phyloP scores from a whole-genome alignment of 2,888 invertebrate genomes.

The Drosophila quinaria region DNA sequence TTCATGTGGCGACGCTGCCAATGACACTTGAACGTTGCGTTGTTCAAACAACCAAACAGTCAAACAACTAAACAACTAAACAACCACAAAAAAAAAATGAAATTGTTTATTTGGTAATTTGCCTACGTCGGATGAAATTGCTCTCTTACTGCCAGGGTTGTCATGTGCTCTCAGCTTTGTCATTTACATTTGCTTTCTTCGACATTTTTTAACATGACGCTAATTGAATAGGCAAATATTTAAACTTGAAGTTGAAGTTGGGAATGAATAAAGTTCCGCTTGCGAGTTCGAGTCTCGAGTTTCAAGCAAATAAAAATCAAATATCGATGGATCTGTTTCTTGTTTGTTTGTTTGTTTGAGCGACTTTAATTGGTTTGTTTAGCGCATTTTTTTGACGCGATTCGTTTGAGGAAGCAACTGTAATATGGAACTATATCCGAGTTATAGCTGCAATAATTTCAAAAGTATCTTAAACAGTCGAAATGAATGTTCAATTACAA shows the following conservation, averaged over 20 bases:
- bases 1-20: slow-evolving; percentile 37
- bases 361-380: slow-evolving; percentile 72
- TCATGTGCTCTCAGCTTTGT: slow-evolving; percentile 18
- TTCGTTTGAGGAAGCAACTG: slow-evolving; percentile 4
- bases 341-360: slow-evolving; percentile 36
- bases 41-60: slow-evolving; percentile 34
- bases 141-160: slow-evolving; percentile 37
- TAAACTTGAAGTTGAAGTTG: slow-evolving; percentile 33
- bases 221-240: slow-evolving; percentile 77
- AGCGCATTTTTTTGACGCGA: slow-evolving; percentile 49
- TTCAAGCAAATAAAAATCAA: slow-evolving; percentile 50
- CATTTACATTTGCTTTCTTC: slow-evolving; percentile 56
- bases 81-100: slow-evolving; percentile 24
- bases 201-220: slow-evolving; percentile 65
- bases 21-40: slow-evolving; percentile 52
- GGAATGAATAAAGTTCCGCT: slow-evolving; percentile 56
- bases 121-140: slow-evolving; percentile 38
- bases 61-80: slow-evolving; percentile 4
- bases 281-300: slow-evolving; percentile 6
- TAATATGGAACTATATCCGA: slow-evolving; percentile 9
- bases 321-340: slow-evolving; percentile 46
- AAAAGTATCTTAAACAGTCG: not conserved
- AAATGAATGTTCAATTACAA: not conserved
- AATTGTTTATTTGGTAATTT: slow-evolving; percentile 40
- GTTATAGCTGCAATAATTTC: not conserved